Evolutionary conservation across 37 sponge, comb jelly and placozoan genomes (phyloP).

Genomic region (Cladorhizidae sp.): DNA sequence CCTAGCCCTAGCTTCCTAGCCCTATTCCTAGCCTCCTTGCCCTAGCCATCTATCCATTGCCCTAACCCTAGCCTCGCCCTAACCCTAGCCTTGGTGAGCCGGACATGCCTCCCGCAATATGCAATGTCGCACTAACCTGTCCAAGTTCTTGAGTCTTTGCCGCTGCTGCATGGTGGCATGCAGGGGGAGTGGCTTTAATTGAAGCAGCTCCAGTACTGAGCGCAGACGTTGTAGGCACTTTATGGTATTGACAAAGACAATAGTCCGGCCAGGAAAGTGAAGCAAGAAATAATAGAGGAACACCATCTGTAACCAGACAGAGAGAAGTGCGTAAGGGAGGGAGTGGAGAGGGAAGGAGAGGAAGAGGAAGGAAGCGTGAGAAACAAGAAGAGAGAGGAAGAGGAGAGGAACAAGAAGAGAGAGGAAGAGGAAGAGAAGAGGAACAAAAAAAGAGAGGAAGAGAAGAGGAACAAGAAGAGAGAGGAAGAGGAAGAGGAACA

Average conservation of each 20-base stretch:
- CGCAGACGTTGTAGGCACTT: slow-evolving; percentile 67
- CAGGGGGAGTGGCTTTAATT: slow-evolving; percentile 70
- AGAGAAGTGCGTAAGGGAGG: not conserved
- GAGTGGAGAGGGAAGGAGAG: not conserved
- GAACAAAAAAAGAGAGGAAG: no score
- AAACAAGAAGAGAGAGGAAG: no score
- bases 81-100: no score
- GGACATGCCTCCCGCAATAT: no score
- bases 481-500: no score
- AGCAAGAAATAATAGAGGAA: slow-evolving; percentile 86
- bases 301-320: slow-evolving; percentile 54
- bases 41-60: no score
- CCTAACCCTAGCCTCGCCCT: no score
- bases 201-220: slow-evolving; percentile 67
- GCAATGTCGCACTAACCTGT: slow-evolving; percentile 66
- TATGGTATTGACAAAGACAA: slow-evolving; percentile 94
- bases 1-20: no score
- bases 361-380: not conserved
- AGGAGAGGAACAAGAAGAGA: no score
- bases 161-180: slow-evolving; percentile 97
- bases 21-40: no score
- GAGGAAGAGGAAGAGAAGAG: no score
- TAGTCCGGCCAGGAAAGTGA: slow-evolving; percentile 74
- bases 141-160: slow-evolving; percentile 94
- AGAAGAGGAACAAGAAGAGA: not conserved